Base-by-base conservation (phyloP, 1,140 invertebrate genomes). In the Lucilia cuprina region DNA sequence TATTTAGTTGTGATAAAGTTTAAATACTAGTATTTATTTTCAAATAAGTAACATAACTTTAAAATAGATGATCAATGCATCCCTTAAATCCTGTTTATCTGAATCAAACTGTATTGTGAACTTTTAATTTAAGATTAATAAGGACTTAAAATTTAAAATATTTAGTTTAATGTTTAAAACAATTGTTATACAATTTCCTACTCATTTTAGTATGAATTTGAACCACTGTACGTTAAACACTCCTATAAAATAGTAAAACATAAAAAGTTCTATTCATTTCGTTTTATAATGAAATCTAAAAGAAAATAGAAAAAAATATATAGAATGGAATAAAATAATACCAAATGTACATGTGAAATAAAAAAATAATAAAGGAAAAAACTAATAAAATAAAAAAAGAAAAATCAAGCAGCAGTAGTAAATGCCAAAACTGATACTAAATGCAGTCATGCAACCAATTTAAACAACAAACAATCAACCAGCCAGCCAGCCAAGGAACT, bases 381-480 rank as follows among this genome's bases (percentile, higher is more conserved):
- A 49, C 25, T 49, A 80, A 21, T 49, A 25, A 80, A 80, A 78
- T 19, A 74, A 74, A 74, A 74, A 74, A 34, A 47, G 17, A 30
- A 30, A 30, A 41, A 8, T 41, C 41, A 8, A 50, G 41, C 19
- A 49, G 77, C 25, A 49, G 35, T 12, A 80, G 41, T 80, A 50
- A 80, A 80, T 80, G 47, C 47, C 41, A 49, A 80, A 17, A 70
- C 41, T 41, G 75, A 78, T 80, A 80, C 77, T 50, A 80, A 80
- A 78, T 78, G 75, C 75, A 78, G 34, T 19, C 35, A 41, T 78
- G 75, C 41, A 80, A 80, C 25, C 77, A 49, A 49, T 80, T 50
- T 21, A 50, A 49, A 19, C 41, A 80, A 80, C 77, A 50, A 21
- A n/a, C n/a, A 47, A 49, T 30, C 41, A 78, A 19, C 17, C 35